Evolutionary conservation across 2,888 invertebrate genomes (phyloP).

Genomic region (Agrochola litura): DNA sequence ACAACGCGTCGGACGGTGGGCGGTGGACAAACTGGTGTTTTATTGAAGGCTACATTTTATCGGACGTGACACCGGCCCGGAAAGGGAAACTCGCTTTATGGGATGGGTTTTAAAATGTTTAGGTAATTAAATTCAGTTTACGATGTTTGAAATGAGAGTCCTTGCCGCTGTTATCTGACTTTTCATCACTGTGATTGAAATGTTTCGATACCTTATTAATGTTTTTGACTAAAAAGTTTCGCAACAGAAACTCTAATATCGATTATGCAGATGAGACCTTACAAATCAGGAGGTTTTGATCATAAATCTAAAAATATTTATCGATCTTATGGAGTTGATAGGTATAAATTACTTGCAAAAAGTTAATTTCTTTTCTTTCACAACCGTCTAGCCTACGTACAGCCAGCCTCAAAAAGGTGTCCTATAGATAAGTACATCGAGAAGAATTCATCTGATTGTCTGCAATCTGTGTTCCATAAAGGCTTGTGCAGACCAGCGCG

Average conservation of each 20-base stretch:
- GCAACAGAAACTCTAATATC: neutral
- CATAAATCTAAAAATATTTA: conserved; percentile 1
- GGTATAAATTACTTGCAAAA: neutral
- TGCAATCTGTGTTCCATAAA: too few relatives aligned
- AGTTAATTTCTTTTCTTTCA: conserved; percentile 8
- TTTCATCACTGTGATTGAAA: neutral
- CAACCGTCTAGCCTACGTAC: neutral
- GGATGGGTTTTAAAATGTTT: neutral
- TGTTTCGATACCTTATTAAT: neutral
- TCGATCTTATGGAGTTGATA: neutral
- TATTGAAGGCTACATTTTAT: conserved; percentile 61
- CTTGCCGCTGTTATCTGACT: neutral
- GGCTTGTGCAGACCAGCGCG: too few relatives aligned
- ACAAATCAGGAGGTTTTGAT: neutral
- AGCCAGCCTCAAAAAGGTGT: too few relatives aligned
- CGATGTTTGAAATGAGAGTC: neutral
- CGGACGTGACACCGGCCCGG: conserved; percentile 29
- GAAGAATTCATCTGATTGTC: too few relatives aligned
- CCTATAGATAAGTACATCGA: too few relatives aligned
- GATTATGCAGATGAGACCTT: conserved; percentile 1
- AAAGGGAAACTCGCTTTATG: neutral
- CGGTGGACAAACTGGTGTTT: conserved; percentile 48
- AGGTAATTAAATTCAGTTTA: neutral
- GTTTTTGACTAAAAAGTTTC: neutral
- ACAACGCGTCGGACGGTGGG: neutral